Evolutionary conservation across 2,797 vertebrate genomes (phyloP).

Genomic region (Bovichtus diacanthus): DNA sequence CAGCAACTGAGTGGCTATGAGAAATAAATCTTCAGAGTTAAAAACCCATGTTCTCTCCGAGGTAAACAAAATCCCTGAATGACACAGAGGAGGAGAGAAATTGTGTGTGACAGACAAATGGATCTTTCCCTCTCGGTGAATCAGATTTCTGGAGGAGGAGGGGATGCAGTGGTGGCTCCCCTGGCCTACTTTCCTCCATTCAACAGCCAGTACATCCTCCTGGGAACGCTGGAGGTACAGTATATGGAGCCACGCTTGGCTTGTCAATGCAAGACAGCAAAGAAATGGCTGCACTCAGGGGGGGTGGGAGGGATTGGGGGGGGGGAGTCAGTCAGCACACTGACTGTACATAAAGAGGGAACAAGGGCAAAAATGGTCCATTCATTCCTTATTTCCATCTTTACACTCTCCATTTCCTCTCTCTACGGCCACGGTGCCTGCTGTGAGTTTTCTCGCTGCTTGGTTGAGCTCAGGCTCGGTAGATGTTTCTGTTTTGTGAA

Average conservation of each 20-base stretch:
- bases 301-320: constrained; percentile 20
- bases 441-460: constrained; percentile 21
- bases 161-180: constrained; percentile 48
- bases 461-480: constrained; percentile 43
- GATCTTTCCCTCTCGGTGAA: constrained; percentile 63
- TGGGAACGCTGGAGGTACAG: constrained; percentile 71
- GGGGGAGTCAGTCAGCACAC: constrained; percentile 39
- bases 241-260: constrained; percentile 76
- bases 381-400: constrained; percentile 55
- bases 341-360: constrained; percentile 48
- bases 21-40: constrained; percentile 26
- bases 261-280: constrained; percentile 68
- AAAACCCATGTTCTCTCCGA: constrained; percentile 39
- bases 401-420: constrained; percentile 38
- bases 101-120: constrained; percentile 66
- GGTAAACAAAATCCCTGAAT: constrained; percentile 45
- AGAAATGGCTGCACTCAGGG: constrained; percentile 57
- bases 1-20: constrained; percentile 16
- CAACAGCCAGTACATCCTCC: constrained; percentile 61
- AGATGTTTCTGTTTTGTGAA: constrained; percentile 62
- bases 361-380: constrained; percentile 32
- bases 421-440: neutral
- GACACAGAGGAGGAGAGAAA: constrained; percentile 51
- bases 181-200: constrained; percentile 81
- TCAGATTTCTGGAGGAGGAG: constrained; percentile 56